phyloP scores from a whole-genome alignment of 2,797 vertebrate genomes.

The Chaenodraco wilsoni region DNA sequence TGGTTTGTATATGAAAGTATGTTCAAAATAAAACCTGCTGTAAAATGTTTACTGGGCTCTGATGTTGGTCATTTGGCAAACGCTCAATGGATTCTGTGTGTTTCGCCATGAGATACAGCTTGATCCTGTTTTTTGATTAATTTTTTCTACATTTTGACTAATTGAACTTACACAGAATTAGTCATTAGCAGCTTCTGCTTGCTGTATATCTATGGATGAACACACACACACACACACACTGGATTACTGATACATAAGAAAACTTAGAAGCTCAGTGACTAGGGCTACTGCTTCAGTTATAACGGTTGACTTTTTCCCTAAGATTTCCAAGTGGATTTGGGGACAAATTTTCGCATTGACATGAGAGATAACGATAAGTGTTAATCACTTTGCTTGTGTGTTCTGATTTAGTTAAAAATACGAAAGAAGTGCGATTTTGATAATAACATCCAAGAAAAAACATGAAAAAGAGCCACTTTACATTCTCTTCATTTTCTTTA shows the following conservation, averaged over 20 bases:
- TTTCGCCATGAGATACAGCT: background rate
- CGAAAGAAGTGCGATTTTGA: background rate
- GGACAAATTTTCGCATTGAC: background rate
- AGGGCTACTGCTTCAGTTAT: background rate
- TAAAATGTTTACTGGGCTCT: conserved; percentile 66
- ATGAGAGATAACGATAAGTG: background rate
- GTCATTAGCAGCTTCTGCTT: background rate
- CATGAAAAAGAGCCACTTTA: conserved; percentile 3
- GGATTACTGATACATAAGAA: background rate
- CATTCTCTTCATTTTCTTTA: conserved; percentile 61
- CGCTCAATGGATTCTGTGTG: background rate
- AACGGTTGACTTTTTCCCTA: background rate
- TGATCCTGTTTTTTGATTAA: background rate
- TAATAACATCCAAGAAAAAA: background rate
- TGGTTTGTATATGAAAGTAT: conserved; percentile 85
- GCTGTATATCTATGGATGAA: too few species aligned
- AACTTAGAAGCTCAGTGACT: background rate
- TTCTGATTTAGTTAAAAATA: background rate
- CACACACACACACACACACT: background rate
- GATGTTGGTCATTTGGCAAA: conserved; percentile 46
- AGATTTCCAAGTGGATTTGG: background rate
- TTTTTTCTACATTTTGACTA: background rate
- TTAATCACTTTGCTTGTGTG: background rate
- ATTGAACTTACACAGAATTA: background rate
- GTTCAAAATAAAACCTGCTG: conserved; percentile 85